Evolutionary conservation across 2,888 invertebrate genomes (phyloP).

Genomic region (Heteropelma amictum): DNA sequence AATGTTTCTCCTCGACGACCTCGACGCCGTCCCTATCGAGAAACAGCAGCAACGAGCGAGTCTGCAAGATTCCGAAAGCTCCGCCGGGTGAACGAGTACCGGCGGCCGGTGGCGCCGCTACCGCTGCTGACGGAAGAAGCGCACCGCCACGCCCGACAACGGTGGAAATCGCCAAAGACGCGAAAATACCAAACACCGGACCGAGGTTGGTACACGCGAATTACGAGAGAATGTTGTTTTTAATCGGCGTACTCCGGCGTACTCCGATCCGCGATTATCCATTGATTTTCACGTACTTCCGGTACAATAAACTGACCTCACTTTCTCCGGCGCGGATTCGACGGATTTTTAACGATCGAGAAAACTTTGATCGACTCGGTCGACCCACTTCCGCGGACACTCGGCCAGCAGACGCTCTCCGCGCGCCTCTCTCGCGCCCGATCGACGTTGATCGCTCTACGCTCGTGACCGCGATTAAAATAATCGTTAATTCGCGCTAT

Average conservation of each 20-base stretch:
- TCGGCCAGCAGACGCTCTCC: too few relatives aligned
- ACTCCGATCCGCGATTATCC: neutral
- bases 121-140: too few relatives aligned
- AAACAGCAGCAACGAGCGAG: slow-evolving; percentile 73
- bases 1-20: slow-evolving; percentile 74
- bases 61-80: slow-evolving; percentile 68
- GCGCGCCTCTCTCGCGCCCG: slow-evolving; percentile 9
- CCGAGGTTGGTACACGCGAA: slow-evolving; percentile 71
- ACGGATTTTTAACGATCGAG: slow-evolving; percentile 12
- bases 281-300: slow-evolving; percentile 12
- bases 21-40: slow-evolving; percentile 80
- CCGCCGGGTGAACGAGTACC: too few relatives aligned
- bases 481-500: slow-evolving; percentile 33
- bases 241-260: neutral
- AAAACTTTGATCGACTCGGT: slow-evolving; percentile 7
- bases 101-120: slow-evolving; percentile 72
- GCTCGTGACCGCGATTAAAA: slow-evolving; percentile 33
- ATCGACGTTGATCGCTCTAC: slow-evolving; percentile 22
- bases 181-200: slow-evolving; percentile 67
- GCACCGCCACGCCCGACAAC: slow-evolving; percentile 61
- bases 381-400: slow-evolving; percentile 44
- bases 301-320: slow-evolving; percentile 21
- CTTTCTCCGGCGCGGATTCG: slow-evolving; percentile 32
- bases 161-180: slow-evolving; percentile 73
- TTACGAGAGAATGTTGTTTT: too few relatives aligned